Evolutionary conservation across 2,797 vertebrate genomes (phyloP).

Genomic region (Meriones psammophilus): DNA sequence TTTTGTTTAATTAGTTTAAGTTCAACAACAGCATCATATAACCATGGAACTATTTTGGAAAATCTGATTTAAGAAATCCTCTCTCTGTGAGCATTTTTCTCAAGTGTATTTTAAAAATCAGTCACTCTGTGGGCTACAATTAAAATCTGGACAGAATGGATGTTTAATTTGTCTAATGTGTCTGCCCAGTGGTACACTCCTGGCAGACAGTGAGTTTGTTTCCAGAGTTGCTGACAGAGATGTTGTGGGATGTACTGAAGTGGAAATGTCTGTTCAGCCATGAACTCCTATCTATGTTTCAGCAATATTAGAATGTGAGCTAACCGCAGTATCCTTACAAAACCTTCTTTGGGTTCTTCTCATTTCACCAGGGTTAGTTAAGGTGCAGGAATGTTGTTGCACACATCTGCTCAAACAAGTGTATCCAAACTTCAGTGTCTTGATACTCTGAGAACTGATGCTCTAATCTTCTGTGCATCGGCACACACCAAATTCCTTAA

Average conservation of each 20-base stretch:
- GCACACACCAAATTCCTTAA: background rate
- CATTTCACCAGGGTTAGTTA: constrained; percentile 39
- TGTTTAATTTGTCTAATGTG: constrained; percentile 42
- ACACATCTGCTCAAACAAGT: background rate
- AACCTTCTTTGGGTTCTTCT: constrained; percentile 17
- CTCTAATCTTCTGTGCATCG: background rate
- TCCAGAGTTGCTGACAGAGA: constrained; percentile 28
- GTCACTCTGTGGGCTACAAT: constrained; percentile 36
- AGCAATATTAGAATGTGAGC: background rate
- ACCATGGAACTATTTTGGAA: constrained; percentile 42
- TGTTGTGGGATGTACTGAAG: background rate
- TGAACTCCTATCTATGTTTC: constrained; percentile 8
- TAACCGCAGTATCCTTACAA: constrained; percentile 45
- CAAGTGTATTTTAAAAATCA: constrained; percentile 39
- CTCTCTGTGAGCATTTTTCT: background rate
- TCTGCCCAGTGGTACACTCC: background rate
- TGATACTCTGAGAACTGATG: background rate
- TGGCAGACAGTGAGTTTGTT: constrained; percentile 18
- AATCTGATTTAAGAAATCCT: constrained; percentile 25
- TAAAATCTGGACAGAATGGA: constrained; percentile 29
- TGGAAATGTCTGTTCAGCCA: background rate
- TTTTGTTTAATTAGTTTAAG: constrained; percentile 16
- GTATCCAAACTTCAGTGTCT: background rate
- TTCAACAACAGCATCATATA: constrained; percentile 37
- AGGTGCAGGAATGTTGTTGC: background rate